Conservation (phyloP, 2,113 vertebrate species). For the Cyprinus carpio region DNA sequence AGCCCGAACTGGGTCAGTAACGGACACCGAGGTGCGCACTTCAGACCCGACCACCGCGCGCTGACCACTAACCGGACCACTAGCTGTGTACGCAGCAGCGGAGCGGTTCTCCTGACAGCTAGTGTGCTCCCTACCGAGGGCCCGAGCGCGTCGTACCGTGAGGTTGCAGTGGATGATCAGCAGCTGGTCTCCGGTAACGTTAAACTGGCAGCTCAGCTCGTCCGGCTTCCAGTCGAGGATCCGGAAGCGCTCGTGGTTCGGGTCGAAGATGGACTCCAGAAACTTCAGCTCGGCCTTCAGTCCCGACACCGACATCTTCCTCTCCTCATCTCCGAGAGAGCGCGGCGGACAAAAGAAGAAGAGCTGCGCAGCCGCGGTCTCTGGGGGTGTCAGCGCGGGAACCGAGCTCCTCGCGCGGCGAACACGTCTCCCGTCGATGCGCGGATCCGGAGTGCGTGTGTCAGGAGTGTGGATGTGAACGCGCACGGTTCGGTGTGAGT, state of each 20-base stretch:
- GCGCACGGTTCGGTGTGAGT: too few species aligned
- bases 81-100: too few species aligned
- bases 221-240: slow-evolving; percentile 95
- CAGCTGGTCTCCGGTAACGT: slow-evolving; percentile 82
- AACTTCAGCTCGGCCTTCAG: slow-evolving; percentile 98
- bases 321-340: slow-evolving; percentile 77
- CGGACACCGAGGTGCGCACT: background rate
- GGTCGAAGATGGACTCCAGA: slow-evolving; percentile 95
- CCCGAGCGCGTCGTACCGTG: too few species aligned
- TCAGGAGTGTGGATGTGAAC: too few species aligned
- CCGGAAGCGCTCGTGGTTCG: slow-evolving; percentile 93
- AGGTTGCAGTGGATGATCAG: slow-evolving; percentile 95
- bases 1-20: background rate
- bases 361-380: slow-evolving; percentile 21
- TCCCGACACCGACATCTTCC: slow-evolving; percentile 96
- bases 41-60: too few species aligned
- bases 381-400: too few species aligned
- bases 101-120: too few species aligned
- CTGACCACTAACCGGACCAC: too few species aligned
- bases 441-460: too few species aligned
- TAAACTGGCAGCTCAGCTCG: slow-evolving; percentile 94
- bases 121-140: too few species aligned
- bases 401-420: too few species aligned
- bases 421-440: too few species aligned
- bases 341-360: slow-evolving; percentile 59